phyloP scores from a whole-genome alignment of 2,113 vertebrate genomes.

The Rhinolophus sinicus region DNA sequence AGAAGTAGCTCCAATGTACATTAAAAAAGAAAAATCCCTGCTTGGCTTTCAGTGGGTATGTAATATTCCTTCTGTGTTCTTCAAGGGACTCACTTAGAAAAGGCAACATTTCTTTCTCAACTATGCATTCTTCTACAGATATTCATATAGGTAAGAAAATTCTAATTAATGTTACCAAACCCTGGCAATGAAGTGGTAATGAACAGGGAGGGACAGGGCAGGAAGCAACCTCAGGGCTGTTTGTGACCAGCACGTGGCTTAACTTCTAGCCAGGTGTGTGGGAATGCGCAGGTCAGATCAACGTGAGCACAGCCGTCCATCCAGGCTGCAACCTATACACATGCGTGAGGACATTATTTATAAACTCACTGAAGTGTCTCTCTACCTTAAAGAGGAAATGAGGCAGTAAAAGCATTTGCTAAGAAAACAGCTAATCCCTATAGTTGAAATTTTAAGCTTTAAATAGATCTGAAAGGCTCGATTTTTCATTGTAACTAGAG shows the following conservation, averaged over 20 bases:
- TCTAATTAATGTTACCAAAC: not conserved
- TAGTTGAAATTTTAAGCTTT: not conserved
- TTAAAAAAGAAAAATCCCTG: not conserved
- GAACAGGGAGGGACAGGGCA: not conserved
- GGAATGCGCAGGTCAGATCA: not conserved
- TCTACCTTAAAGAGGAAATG: not conserved
- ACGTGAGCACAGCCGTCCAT: not conserved
- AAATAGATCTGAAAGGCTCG: not conserved
- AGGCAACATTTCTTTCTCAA: not conserved
- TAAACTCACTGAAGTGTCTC: not conserved
- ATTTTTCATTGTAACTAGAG: not conserved
- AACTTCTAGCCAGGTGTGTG: not conserved
- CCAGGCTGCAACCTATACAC: not conserved
- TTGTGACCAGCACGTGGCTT: not conserved
- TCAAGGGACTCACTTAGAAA: not conserved
- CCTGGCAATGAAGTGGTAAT: not conserved
- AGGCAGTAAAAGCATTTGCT: not conserved
- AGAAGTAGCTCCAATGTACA: not conserved
- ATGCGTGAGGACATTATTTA: accelerated
- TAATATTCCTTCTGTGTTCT: not conserved
- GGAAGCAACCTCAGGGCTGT: not conserved
- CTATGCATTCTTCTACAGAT: not conserved
- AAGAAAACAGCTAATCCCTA: not conserved
- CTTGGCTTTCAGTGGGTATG: not conserved
- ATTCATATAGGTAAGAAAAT: not conserved